phyloP scores from a whole-genome alignment of 2,888 invertebrate genomes.

The Empis livida region DNA sequence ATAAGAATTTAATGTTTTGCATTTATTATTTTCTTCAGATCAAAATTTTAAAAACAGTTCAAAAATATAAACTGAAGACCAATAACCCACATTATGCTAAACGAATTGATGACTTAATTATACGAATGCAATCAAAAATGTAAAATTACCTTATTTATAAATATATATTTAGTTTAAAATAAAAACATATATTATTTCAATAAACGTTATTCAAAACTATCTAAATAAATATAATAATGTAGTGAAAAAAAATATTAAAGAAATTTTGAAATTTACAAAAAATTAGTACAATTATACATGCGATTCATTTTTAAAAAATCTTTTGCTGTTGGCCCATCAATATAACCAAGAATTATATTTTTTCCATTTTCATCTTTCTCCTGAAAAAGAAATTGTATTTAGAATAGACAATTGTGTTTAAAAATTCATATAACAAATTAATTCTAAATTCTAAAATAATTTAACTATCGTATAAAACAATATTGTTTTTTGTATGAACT shows the following conservation, averaged over 20 bases:
- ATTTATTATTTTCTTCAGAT: constrained; percentile 5
- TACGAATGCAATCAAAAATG: constrained; percentile 12
- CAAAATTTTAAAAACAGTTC: constrained; percentile 9
- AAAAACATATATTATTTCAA: no score
- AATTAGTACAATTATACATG: constrained; percentile 27
- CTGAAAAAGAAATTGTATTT: not conserved
- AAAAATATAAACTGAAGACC: not conserved
- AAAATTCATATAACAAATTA: no score
- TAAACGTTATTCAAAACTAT: no score
- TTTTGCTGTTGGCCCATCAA: constrained; percentile 21
- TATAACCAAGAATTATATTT: constrained; percentile 22
- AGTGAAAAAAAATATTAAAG: no score
- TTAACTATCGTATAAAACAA: not conserved
- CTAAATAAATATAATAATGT: no score
- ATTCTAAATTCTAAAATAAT: no score
- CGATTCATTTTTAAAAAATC: constrained; percentile 26
- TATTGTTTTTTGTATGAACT: no score
- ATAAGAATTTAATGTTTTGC: not conserved
- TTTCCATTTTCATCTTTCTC: not conserved
- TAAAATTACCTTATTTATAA: not conserved
- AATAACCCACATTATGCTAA: constrained; percentile 2
- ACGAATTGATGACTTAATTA: constrained; percentile 11
- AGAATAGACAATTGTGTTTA: not conserved
- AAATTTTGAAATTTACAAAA: no score
- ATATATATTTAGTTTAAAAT: no score